Evolutionary conservation across 2,888 invertebrate species (phyloP).

Genomic region (Melieria omissa): DNA sequence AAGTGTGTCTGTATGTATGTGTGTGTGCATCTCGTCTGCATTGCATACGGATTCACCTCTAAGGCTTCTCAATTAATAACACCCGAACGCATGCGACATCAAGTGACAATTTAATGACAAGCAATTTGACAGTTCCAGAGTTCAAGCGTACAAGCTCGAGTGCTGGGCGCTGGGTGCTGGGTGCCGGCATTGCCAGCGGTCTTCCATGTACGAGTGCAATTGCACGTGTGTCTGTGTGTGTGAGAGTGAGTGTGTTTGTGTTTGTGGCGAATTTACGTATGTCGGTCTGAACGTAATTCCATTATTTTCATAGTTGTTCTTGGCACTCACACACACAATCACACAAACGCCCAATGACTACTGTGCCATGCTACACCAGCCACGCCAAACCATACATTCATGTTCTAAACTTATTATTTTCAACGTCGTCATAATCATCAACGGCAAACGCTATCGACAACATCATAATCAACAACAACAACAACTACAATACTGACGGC

Average conservation of each 20-base stretch:
- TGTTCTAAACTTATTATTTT: constrained; percentile 27
- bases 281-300: constrained; percentile 16
- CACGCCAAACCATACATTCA: neutral
- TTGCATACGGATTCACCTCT: constrained; percentile 15
- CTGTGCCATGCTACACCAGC: neutral
- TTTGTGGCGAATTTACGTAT: neutral
- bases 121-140: constrained; percentile 38
- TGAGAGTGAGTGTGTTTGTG: too few relatives aligned
- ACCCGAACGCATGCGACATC: constrained; percentile 26
- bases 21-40: neutral
- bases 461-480: too few relatives aligned
- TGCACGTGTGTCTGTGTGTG: too few relatives aligned
- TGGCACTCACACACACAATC: neutral
- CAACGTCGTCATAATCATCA: constrained; percentile 11
- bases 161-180: neutral
- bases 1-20: neutral
- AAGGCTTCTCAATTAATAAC: constrained; percentile 30
- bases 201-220: too few relatives aligned
- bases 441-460: neutral
- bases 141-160: neutral
- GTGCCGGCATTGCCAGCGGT: neutral
- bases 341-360: constrained; percentile 11
- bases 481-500: too few relatives aligned
- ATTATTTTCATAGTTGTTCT: constrained; percentile 35
- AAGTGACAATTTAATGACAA: constrained; percentile 41